Evolutionary conservation across 1,140 invertebrate species (phyloP).

Genomic region (Dendroctonus valens): DNA sequence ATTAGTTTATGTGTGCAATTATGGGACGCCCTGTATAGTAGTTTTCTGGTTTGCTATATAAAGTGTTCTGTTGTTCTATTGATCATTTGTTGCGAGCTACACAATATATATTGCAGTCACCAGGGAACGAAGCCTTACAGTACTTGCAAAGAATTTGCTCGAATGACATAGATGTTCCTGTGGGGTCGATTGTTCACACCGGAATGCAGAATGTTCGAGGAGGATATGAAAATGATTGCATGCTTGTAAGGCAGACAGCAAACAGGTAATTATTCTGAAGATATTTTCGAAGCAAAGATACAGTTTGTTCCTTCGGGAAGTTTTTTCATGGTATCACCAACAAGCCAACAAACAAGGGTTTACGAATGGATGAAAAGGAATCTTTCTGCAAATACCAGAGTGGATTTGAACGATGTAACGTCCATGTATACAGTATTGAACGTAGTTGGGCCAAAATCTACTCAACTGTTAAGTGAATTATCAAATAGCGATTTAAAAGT

Average conservation of each 20-base stretch:
- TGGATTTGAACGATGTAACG: constrained; percentile 72
- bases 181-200: constrained; percentile 74
- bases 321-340: constrained; percentile 83
- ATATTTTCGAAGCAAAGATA: background rate
- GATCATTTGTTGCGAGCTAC: background rate
- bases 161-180: constrained; percentile 71
- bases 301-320: constrained; percentile 36
- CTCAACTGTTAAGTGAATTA: constrained; percentile 69
- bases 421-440: constrained; percentile 83
- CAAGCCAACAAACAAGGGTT: constrained; percentile 75
- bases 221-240: constrained; percentile 82
- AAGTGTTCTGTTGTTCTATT: too few species aligned
- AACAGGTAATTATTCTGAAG: constrained; percentile 54
- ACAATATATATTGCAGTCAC: constrained; percentile 50
- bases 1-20: too few species aligned
- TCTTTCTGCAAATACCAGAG: constrained; percentile 62
- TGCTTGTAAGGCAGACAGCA: constrained; percentile 66
- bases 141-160: constrained; percentile 76
- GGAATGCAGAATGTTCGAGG: constrained; percentile 80
- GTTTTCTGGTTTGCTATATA: background rate
- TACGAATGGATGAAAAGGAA: constrained; percentile 72
- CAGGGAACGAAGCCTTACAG: constrained; percentile 62
- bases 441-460: constrained; percentile 77
- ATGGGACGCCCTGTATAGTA: too few species aligned
- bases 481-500: constrained; percentile 69